Conservation (phyloP, 2,888 invertebrate genomes). For the Lottia gigantea region DNA sequence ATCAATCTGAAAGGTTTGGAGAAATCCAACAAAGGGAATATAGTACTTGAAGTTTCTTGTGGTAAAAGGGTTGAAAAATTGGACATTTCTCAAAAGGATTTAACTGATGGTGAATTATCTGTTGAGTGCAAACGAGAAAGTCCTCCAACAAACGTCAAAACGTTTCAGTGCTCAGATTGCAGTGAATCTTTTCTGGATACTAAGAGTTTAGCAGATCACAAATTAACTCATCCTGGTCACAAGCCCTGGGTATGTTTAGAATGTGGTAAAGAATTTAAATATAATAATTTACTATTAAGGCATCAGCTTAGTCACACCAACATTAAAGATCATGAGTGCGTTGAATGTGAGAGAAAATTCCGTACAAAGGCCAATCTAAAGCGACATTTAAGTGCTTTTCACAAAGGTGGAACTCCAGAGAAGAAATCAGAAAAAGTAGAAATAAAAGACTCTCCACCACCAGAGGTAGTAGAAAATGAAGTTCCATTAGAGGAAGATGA, state of each 20-base stretch:
- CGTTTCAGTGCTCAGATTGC: not conserved
- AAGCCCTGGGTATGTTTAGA: conserved; percentile 4
- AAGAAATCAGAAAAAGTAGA: not conserved
- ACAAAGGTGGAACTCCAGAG: not conserved
- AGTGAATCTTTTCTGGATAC: not conserved
- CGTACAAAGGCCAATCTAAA: not conserved
- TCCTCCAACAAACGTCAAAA: not conserved
- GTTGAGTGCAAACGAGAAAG: not conserved
- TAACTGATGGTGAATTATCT: not conserved
- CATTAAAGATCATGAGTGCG: not conserved
- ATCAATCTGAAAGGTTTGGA: not conserved
- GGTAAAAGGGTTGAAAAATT: not conserved
- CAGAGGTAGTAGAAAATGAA: not conserved
- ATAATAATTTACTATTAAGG: not conserved
- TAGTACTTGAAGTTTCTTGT: not conserved
- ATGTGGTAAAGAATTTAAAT: conserved; percentile 2
- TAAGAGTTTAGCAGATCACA: not conserved
- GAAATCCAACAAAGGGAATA: not conserved
- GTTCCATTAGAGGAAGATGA: not conserved
- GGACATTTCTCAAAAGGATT: not conserved
- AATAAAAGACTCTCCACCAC: not conserved
- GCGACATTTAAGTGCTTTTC: not conserved
- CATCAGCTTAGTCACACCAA: not conserved
- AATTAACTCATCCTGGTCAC: not conserved
- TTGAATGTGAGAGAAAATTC: not conserved